phyloP scores from a whole-genome alignment of 2,888 invertebrate genomes.

The Pyrrhia umbra region DNA sequence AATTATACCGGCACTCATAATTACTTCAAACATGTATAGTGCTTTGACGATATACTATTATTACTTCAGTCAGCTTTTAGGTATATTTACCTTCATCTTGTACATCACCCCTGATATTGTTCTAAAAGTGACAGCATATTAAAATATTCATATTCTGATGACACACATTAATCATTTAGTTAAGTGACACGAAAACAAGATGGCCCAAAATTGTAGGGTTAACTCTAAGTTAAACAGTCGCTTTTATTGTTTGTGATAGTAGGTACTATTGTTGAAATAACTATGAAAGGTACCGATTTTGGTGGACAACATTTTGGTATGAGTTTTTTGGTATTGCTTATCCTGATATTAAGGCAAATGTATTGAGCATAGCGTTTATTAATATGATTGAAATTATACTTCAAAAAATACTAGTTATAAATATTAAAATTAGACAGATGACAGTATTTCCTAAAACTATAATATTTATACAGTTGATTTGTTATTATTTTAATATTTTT shows the following conservation, averaged over 20 bases:
- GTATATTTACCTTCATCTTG: neutral
- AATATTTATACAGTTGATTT: too few relatives aligned
- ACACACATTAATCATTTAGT: conserved; percentile 44
- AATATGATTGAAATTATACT: too few relatives aligned
- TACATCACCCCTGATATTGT: conserved; percentile 15
- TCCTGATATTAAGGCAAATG: too few relatives aligned
- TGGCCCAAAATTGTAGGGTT: conserved; percentile 13
- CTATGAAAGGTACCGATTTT: conserved; percentile 28
- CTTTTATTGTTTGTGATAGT: conserved; percentile 18
- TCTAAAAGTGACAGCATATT: conserved; percentile 48
- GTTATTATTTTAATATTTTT: too few relatives aligned
- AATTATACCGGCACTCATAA: too few relatives aligned
- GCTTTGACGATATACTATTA: too few relatives aligned
- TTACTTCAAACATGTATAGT: too few relatives aligned
- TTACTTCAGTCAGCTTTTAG: neutral
- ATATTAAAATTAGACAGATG: too few relatives aligned
- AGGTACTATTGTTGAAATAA: conserved; percentile 2
- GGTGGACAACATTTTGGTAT: conserved; percentile 24
- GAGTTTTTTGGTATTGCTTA: too few relatives aligned
- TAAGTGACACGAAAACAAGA: conserved; percentile 24
- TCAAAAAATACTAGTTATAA: too few relatives aligned
- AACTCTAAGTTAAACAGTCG: conserved; percentile 8
- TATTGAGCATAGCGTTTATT: too few relatives aligned
- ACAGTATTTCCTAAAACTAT: too few relatives aligned
- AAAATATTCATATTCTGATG: conserved; percentile 65